phyloP scores from a whole-genome alignment of 2,888 invertebrate genomes.

The Cremastinae sp. region DNA sequence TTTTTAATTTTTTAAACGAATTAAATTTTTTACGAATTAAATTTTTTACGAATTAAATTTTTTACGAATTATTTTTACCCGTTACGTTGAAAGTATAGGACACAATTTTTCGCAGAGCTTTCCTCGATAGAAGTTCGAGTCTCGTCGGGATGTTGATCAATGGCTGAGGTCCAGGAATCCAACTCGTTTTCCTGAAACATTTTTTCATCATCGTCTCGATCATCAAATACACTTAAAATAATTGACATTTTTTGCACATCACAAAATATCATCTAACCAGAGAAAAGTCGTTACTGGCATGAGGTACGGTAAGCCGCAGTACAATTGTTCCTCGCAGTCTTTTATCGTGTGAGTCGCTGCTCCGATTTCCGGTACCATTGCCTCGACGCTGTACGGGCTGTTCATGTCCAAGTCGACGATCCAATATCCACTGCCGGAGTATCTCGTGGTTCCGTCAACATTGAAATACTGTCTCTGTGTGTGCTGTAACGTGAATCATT shows the following conservation, averaged over 20 bases:
- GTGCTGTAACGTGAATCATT: conserved; percentile 80
- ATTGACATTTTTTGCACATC: neutral
- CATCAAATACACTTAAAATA: too few relatives aligned
- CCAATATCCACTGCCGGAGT: conserved; percentile 85
- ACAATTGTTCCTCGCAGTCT: conserved; percentile 85
- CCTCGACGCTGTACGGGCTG: conserved; percentile 84
- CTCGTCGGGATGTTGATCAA: conserved; percentile 80
- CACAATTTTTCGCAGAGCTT: conserved; percentile 75
- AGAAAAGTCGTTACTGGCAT: conserved; percentile 88
- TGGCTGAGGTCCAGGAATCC: conserved; percentile 83
- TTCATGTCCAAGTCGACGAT: conserved; percentile 88
- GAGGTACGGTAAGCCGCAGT: conserved; percentile 90
- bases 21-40: too few relatives aligned
- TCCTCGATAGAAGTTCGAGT: conserved; percentile 80
- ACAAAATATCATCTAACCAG: conserved; percentile 77
- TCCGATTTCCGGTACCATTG: conserved; percentile 82
- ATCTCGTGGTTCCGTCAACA: conserved; percentile 79
- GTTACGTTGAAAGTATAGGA: conserved; percentile 81
- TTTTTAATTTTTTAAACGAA: too few relatives aligned
- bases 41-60: too few relatives aligned
- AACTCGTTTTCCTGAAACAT: conserved; percentile 82
- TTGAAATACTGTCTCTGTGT: conserved; percentile 84
- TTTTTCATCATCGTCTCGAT: too few relatives aligned
- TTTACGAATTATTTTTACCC: conserved; percentile 79
- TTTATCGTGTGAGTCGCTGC: conserved; percentile 80